Evolutionary conservation across 1,140 invertebrate species (phyloP).

Genomic region (Drosophila repleta): DNA sequence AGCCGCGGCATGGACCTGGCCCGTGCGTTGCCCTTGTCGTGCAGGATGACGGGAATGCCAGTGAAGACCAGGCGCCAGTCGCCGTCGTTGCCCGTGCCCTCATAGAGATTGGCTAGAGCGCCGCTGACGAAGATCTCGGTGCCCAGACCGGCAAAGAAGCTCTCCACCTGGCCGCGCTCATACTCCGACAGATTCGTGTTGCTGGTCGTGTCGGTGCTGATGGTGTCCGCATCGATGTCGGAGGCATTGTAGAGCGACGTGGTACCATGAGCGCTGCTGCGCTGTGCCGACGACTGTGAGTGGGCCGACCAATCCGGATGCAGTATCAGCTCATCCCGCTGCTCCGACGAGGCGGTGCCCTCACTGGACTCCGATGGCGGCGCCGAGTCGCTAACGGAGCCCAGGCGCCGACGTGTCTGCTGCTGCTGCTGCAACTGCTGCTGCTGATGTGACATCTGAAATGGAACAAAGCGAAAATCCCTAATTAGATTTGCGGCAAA

Average conservation of each 20-base stretch:
- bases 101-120: conserved; percentile 92
- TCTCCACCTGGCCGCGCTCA: conserved; percentile 91
- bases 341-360: conserved; percentile 80
- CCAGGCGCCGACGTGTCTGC: conserved; percentile 77
- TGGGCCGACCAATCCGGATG: conserved; percentile 77
- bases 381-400: conserved; percentile 80
- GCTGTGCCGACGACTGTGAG: conserved; percentile 68
- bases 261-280: conserved; percentile 72
- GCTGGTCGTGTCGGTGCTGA: conserved; percentile 82
- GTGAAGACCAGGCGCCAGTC: conserved; percentile 91
- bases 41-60: conserved; percentile 91
- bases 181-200: conserved; percentile 86
- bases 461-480: conserved; percentile 24
- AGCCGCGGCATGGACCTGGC: conserved; percentile 89
- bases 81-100: conserved; percentile 85
- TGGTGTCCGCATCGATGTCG: conserved; percentile 77
- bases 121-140: conserved; percentile 92
- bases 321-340: conserved; percentile 69
- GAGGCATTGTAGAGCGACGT: conserved; percentile 76
- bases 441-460: conserved; percentile 76
- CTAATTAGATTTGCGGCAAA: conserved; percentile 72
- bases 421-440: conserved; percentile 28
- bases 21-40: conserved; percentile 90
- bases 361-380: conserved; percentile 82
- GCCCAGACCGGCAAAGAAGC: conserved; percentile 91